Base-by-base conservation (phyloP, 2,113 vertebrate genomes). In the Reinhardtius hippoglossoides region DNA sequence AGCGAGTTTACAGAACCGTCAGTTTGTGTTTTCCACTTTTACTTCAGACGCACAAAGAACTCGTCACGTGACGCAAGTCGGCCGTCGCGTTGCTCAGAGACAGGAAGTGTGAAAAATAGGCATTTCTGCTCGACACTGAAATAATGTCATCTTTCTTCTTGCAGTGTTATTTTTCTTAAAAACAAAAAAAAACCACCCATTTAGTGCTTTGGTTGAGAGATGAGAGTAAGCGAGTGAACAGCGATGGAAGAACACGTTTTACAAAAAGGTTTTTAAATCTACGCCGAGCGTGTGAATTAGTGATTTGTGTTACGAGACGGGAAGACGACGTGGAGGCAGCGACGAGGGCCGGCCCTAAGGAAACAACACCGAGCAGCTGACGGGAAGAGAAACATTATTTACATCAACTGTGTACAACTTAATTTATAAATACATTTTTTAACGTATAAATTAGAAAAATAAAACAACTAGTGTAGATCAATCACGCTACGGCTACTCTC, bases 401-500 rank as follows among this genome's bases (percentile, higher is more conserved):
- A 97, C 87, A 95, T 88, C 90, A 91, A 91, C 89, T 90, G 93
- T 96, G 93, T 90, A 96, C 93, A 95, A 94, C 85, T 93, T 93
- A 93, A 95, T 95, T 96, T 94, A 97, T 98, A 98, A 97, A 98
- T 98, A 98, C 94, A 95, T 92, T 93, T 94, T 91, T 93, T 94
- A 90, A 95, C 83, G 91, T 94, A 95, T 97, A 95, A 95, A 96
- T 94, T 94, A 94, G 89, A 82, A 89, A 91, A 93, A 93, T 83
- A 94, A 82, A 90, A 93, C 87, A 88, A 87, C 88, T 87, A 90
- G 67, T 80, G 78, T 80, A 89, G 82, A 89, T 85, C 89, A 88
- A 90, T 86, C 90, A 81, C 6, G 67, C 88, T 94, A 93, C 77
- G 75, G 71, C 80, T 93, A 94, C 83, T 85, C 80, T 92, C 84